Percentiles rank a stretch among this genome's conserved stretches.
Conservation (phyloP, 1,140 invertebrate genomes). For the Drosophila lacteicornis region DNA sequence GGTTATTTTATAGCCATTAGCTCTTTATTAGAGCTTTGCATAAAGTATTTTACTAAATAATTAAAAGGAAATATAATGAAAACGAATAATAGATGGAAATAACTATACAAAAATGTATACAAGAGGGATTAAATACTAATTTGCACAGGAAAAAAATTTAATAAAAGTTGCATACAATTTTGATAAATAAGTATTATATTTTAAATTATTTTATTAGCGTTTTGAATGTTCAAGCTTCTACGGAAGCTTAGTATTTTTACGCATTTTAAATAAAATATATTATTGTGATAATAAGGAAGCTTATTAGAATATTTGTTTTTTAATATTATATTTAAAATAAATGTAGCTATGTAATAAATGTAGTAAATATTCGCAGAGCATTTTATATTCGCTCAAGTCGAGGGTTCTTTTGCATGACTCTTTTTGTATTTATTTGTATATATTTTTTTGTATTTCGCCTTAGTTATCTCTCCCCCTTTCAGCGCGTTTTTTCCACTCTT, state of each 20-base stretch:
- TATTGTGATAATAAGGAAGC: too few species aligned
- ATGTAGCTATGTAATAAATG: background rate
- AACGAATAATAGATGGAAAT: background rate
- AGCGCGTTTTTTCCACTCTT: slow-evolving; percentile 22
- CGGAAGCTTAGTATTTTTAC: too few species aligned
- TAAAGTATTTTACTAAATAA: background rate
- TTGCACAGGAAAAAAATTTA: background rate
- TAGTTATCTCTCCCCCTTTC: slow-evolving; percentile 31
- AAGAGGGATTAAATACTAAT: too few species aligned
- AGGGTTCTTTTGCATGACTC: background rate
- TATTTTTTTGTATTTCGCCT: slow-evolving; percentile 18
- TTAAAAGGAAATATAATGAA: background rate
- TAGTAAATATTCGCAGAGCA: slow-evolving; percentile 6
- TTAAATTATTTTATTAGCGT: too few species aligned
- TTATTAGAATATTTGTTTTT: too few species aligned
- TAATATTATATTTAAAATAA: background rate
- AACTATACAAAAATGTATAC: too few species aligned
- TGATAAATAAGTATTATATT: too few species aligned
- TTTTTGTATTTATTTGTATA: slow-evolving; percentile 10
- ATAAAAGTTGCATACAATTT: too few species aligned
- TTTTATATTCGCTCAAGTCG: slow-evolving; percentile 8
- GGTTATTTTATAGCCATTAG: background rate
- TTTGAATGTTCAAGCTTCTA: too few species aligned
- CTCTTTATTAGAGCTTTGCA: background rate
- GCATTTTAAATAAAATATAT: too few species aligned